phyloP scores from a whole-genome alignment of 2,113 vertebrate species.

The Pao palembangensis region DNA sequence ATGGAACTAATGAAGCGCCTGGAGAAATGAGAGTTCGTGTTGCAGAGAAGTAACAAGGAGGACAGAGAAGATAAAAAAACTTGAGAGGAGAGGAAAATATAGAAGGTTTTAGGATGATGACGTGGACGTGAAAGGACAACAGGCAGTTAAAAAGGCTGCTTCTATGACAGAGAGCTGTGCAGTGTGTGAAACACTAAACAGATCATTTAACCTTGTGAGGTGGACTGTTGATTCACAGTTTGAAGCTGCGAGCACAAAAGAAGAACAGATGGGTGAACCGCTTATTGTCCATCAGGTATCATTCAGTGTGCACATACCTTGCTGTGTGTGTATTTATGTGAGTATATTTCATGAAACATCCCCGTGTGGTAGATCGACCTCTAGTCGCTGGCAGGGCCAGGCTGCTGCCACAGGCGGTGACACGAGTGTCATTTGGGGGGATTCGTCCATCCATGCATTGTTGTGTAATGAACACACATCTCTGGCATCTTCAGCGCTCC shows the following conservation, averaged over 20 bases:
- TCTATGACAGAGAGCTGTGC: slow-evolving; percentile 3
- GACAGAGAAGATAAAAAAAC: slow-evolving; percentile 20
- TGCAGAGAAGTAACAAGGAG: slow-evolving; percentile 38
- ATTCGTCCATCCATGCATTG: slow-evolving; percentile 13
- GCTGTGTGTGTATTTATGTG: slow-evolving; percentile 1
- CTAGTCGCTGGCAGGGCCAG: slow-evolving; percentile 26
- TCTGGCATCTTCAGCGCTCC: background rate
- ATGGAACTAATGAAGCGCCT: slow-evolving; percentile 59
- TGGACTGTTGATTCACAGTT: slow-evolving; percentile 34
- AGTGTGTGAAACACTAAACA: slow-evolving; percentile 1
- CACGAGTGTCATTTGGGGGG: slow-evolving; percentile 34
- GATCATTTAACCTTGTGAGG: slow-evolving; percentile 53
- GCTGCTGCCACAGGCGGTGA: slow-evolving; percentile 45
- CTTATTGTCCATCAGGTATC: slow-evolving; percentile 59
- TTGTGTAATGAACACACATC: background rate
- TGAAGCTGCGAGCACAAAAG: slow-evolving; percentile 38
- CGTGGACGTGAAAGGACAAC: slow-evolving; percentile 32
- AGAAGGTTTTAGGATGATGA: slow-evolving; percentile 26
- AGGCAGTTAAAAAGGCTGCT: slow-evolving; percentile 17
- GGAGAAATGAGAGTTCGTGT: slow-evolving; percentile 45
- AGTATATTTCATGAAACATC: slow-evolving; percentile 7
- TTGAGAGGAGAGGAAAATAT: slow-evolving; percentile 22
- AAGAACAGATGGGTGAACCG: slow-evolving; percentile 58
- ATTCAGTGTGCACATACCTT: slow-evolving; percentile 15
- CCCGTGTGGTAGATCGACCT: slow-evolving; percentile 47